Evolutionary conservation across 30 jellyfish, hydroid and myxozoan genomes (phyloP).

Genomic region (Rhopilema esculentum): DNA sequence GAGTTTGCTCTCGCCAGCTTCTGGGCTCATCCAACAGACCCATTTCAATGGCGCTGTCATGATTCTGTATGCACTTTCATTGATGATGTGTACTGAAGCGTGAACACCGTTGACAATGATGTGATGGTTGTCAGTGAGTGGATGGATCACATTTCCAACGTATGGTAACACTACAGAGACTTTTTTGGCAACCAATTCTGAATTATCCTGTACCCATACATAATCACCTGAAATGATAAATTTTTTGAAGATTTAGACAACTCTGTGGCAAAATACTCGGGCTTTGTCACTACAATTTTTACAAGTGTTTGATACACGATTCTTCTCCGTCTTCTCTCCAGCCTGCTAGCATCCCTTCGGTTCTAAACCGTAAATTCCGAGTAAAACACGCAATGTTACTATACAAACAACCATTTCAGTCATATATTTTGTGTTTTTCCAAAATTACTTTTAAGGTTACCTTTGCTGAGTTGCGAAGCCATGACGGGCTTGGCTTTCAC

Average conservation of each 20-base stretch:
- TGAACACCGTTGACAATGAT: constrained; percentile 62
- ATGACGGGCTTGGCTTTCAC: constrained; percentile 33
- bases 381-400: too few species aligned
- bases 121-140: constrained; percentile 70
- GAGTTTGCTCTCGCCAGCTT: constrained; percentile 41
- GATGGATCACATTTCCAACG: constrained; percentile 40
- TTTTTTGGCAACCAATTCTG: constrained; percentile 4
- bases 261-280: background rate
- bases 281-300: background rate
- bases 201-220: constrained; percentile 38
- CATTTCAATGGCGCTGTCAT: constrained; percentile 54
- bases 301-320: background rate
- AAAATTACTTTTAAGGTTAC: background rate
- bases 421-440: too few species aligned
- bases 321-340: too few species aligned
- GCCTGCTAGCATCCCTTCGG: too few species aligned
- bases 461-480: constrained; percentile 43
- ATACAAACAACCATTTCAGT: too few species aligned
- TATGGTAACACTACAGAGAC: constrained; percentile 39
- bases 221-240: constrained; percentile 25
- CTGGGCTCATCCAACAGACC: constrained; percentile 58
- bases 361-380: too few species aligned
- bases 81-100: constrained; percentile 63
- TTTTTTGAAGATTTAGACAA: background rate
- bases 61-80: constrained; percentile 47